Evolutionary conservation across 2,888 invertebrate genomes (phyloP).

Genomic region (Drosophila imparisetae): DNA sequence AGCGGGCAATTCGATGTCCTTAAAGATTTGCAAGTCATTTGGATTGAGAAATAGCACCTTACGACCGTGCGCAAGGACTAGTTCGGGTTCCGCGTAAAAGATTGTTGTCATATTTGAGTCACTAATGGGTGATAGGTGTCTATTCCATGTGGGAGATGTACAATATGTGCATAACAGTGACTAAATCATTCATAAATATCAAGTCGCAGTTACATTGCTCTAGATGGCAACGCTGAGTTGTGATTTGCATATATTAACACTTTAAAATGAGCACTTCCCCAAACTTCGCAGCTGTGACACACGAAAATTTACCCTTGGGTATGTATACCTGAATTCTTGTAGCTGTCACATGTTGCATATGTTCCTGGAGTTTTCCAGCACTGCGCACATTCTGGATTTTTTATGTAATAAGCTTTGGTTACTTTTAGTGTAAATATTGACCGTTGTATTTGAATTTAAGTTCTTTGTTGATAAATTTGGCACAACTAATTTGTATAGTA

Average conservation of each 20-base stretch:
- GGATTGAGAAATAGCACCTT: slow-evolving; percentile 82
- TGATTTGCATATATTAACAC: slow-evolving; percentile 10
- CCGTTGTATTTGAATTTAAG: not conserved
- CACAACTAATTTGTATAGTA: not conserved
- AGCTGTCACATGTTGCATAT: slow-evolving; percentile 10
- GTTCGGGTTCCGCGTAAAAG: slow-evolving; percentile 77
- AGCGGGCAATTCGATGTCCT: slow-evolving; percentile 77
- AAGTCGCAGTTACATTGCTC: slow-evolving; percentile 8
- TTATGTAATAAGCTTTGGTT: not conserved
- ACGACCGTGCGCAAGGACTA: slow-evolving; percentile 76
- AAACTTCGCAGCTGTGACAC: slow-evolving; percentile 10
- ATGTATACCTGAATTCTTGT: slow-evolving; percentile 6
- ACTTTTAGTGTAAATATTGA: not conserved
- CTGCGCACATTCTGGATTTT: not conserved
- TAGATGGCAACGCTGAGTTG: slow-evolving; percentile 30
- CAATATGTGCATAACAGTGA: slow-evolving; percentile 16
- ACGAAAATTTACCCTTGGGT: slow-evolving; percentile 17
- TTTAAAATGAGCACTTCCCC: slow-evolving; percentile 6
- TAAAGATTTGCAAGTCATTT: slow-evolving; percentile 82
- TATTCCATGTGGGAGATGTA: slow-evolving; percentile 18
- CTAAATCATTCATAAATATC: slow-evolving; percentile 16
- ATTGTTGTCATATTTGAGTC: slow-evolving; percentile 69
- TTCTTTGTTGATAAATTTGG: not conserved
- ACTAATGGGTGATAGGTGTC: slow-evolving; percentile 11
- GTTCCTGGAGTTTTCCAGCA: slow-evolving; percentile 1